phyloP scores from a whole-genome alignment of 2,113 vertebrate species.

The Tyrannus savana region DNA sequence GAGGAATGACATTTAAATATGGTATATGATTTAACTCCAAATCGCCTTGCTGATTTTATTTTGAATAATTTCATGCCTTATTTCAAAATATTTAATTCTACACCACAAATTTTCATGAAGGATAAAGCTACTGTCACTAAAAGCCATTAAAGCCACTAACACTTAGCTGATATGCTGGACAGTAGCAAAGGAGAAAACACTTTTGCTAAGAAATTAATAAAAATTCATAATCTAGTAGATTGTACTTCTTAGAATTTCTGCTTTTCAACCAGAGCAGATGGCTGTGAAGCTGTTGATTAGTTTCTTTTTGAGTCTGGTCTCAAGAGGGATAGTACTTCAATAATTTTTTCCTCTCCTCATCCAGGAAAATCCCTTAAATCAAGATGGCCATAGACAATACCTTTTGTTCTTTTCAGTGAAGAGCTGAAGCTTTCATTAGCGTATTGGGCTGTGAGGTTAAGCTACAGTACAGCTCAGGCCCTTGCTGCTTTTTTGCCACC shows the following conservation, averaged over 20 bases:
- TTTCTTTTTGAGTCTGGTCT: background rate
- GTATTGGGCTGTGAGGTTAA: background rate
- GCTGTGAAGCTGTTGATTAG: background rate
- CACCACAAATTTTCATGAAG: background rate
- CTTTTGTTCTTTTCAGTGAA: background rate
- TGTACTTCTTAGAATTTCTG: background rate
- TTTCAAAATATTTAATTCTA: background rate
- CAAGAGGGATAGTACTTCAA: background rate
- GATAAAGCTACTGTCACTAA: background rate
- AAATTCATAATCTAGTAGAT: background rate
- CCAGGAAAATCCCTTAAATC: background rate
- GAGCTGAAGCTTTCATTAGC: background rate
- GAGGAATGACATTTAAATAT: constrained; percentile 13
- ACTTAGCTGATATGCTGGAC: background rate
- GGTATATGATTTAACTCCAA: background rate
- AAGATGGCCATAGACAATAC: background rate
- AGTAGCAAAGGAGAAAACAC: background rate
- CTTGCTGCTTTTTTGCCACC: background rate
- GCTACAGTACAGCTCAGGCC: background rate
- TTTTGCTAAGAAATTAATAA: background rate
- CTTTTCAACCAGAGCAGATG: background rate
- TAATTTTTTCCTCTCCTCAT: background rate
- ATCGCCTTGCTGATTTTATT: constrained; percentile 13
- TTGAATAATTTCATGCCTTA: background rate
- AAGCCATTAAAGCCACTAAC: background rate